Conservation (phyloP, 2,888 invertebrate species). For the Thysanoteuthis rhombus region DNA sequence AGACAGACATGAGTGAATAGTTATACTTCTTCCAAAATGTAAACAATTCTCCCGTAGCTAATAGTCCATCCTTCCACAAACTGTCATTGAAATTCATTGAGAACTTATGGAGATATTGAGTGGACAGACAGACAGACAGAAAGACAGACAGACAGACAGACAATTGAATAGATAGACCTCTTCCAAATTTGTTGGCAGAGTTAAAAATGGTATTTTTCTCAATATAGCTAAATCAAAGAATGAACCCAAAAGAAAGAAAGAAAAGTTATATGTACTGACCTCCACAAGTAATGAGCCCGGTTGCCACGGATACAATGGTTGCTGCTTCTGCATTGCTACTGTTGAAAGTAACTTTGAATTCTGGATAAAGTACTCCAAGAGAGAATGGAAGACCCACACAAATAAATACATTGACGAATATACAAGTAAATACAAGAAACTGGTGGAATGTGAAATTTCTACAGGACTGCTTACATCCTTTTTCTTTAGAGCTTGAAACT, state of each 20-base stretch:
- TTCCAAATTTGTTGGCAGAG: no score
- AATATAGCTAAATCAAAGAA: no score
- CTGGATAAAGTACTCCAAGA: constrained; percentile 14
- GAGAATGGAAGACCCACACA: neutral
- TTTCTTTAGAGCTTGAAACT: neutral
- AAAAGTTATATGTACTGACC: neutral
- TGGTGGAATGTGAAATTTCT: neutral
- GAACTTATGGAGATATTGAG: no score
- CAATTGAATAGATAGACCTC: no score
- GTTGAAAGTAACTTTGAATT: neutral
- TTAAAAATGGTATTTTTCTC: no score
- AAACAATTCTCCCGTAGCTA: no score
- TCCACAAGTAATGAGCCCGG: constrained; percentile 21
- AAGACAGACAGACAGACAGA: no score
- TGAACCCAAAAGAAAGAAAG: neutral
- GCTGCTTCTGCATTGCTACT: constrained; percentile 1
- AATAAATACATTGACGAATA: constrained; percentile 12
- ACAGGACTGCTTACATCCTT: neutral
- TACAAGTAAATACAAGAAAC: neutral
- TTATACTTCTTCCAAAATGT: no score
- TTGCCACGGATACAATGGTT: constrained; percentile 27
- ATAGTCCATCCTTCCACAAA: no score
- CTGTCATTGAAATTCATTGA: no score
- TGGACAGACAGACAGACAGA: no score
- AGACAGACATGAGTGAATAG: no score